phyloP scores from a whole-genome alignment of 2,888 invertebrate genomes.

The Cantharis lateralis region DNA sequence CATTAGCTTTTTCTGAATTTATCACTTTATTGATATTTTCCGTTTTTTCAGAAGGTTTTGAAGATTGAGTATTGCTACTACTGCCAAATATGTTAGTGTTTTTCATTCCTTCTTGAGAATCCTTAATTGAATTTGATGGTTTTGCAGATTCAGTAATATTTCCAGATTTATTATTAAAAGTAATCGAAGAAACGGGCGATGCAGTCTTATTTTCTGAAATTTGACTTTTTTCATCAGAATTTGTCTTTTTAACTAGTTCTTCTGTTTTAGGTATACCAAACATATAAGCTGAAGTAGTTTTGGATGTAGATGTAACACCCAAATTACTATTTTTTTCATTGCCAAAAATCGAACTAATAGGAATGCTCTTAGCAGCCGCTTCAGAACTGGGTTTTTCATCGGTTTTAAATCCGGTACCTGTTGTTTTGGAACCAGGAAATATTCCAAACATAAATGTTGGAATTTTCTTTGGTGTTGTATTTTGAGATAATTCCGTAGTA shows the following conservation, averaged over 20 bases:
- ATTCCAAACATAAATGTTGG: slow-evolving; percentile 59
- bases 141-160: not conserved
- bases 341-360: not conserved
- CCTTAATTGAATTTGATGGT: not conserved
- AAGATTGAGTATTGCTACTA: not conserved
- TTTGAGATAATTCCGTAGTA: not conserved
- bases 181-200: not conserved
- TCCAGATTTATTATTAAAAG: not conserved
- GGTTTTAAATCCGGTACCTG: not conserved
- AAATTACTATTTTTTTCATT: not conserved
- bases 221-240: not conserved
- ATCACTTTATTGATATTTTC: not conserved
- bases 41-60: not conserved
- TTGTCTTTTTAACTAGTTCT: slow-evolving; percentile 19
- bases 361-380: slow-evolving; percentile 28
- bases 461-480: slow-evolving; percentile 33
- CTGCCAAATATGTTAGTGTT: not conserved
- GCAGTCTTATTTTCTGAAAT: not conserved
- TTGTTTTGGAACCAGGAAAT: slow-evolving; percentile 38
- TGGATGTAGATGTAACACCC: slow-evolving; percentile 2
- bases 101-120: not conserved
- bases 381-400: slow-evolving; percentile 29
- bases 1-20: not conserved
- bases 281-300: slow-evolving; percentile 30
- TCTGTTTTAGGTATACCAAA: slow-evolving; percentile 31